A percentile compares a stretch with the other conserved stretches of the same genome.
Evolutionary conservation across 2,888 invertebrate genomes (phyloP).

Genomic region (Zygogramma bicolorata): DNA sequence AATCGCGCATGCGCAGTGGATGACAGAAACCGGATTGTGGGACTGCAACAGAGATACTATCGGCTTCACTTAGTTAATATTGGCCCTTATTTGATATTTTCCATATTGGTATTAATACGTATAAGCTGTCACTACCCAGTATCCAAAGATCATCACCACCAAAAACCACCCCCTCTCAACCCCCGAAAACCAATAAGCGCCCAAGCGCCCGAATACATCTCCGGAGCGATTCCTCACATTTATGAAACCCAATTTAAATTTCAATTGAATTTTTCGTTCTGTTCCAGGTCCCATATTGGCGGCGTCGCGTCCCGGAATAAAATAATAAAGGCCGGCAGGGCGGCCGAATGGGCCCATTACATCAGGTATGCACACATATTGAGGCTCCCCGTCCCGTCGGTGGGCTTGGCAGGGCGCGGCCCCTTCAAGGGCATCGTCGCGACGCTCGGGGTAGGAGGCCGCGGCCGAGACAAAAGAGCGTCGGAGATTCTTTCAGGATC

Average conservation of each 20-base stretch:
- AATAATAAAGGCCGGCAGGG: conserved; percentile 40
- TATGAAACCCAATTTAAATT: conserved; percentile 34
- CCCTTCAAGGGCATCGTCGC: conserved; percentile 34
- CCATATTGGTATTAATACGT: too few relatives aligned
- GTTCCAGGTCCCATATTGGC: conserved; percentile 37
- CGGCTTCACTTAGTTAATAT: too few relatives aligned
- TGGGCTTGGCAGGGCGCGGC: conserved; percentile 50
- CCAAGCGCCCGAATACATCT: conserved; percentile 6
- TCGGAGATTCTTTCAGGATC: too few relatives aligned
- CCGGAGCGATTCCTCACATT: background rate
- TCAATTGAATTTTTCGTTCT: conserved; percentile 39
- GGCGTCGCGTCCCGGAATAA: conserved; percentile 30
- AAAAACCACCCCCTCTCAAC: background rate
- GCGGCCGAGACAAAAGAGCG: conserved; percentile 23
- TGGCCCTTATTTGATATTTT: too few relatives aligned
- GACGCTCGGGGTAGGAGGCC: conserved; percentile 22
- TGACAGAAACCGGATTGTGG: too few relatives aligned
- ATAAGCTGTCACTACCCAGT: too few relatives aligned
- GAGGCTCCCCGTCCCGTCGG: conserved; percentile 42
- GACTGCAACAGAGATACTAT: too few relatives aligned
- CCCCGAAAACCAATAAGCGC: background rate
- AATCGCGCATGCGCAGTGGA: too few relatives aligned
- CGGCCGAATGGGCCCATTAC: conserved; percentile 38
- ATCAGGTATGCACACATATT: conserved; percentile 50
- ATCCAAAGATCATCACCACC: too few relatives aligned